A percentile compares a stretch with the other conserved stretches of the same genome.
Evolutionary conservation across 2,888 invertebrate species (phyloP).

Genomic region (Netelia fuscicornis): DNA sequence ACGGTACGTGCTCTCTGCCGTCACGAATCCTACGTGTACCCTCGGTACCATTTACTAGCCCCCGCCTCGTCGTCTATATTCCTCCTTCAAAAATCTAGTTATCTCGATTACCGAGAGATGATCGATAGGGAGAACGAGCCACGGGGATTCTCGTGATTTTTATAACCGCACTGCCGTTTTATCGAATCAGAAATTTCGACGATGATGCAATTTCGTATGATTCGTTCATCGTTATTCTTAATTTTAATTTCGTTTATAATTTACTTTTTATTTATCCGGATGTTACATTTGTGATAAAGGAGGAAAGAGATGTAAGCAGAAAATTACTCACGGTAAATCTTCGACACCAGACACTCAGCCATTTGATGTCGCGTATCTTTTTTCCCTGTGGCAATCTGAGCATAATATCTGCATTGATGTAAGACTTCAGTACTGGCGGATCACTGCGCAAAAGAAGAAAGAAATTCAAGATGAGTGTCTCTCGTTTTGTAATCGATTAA

Average conservation of each 20-base stretch:
- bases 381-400: slow-evolving; percentile 93
- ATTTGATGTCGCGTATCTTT: slow-evolving; percentile 94
- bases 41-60: not conserved
- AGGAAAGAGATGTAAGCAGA: not conserved
- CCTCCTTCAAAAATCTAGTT: slow-evolving; percentile 83
- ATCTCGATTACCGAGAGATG: slow-evolving; percentile 75
- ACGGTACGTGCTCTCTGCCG: not conserved
- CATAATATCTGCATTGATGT: slow-evolving; percentile 92
- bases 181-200: slow-evolving; percentile 46
- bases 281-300: not conserved
- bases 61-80: slow-evolving; percentile 52
- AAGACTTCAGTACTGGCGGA: slow-evolving; percentile 91
- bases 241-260: no score
- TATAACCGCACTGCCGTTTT: not conserved
- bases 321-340: slow-evolving; percentile 92
- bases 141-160: slow-evolving; percentile 17
- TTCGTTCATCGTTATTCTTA: not conserved
- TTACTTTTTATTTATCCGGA: not conserved
- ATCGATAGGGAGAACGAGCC: slow-evolving; percentile 27
- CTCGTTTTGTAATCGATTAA: no score
- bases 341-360: slow-evolving; percentile 97
- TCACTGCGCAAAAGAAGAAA: slow-evolving; percentile 87
- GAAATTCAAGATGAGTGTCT: slow-evolving; percentile 30
- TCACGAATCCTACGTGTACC: not conserved
- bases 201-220: slow-evolving; percentile 17